These are phyloP conservation scores for Ivindomyrus marchei DNA, from an alignment of 2,113 vertebrate genomes.

Conservation along the genomic window DNA sequence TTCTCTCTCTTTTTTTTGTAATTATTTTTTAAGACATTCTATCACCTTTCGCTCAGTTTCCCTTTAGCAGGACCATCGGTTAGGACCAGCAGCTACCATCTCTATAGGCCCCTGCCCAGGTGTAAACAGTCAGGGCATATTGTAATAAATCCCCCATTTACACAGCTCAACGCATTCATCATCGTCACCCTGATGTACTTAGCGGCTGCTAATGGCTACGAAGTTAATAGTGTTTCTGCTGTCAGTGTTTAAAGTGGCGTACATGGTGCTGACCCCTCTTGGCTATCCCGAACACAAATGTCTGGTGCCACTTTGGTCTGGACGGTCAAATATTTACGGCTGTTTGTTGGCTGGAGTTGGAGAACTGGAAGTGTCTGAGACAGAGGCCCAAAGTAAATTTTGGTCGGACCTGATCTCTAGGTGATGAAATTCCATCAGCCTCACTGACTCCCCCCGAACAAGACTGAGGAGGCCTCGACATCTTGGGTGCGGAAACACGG, in stretches of 20 bases:
- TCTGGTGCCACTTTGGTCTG: not conserved
- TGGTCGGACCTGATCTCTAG: slow-evolving; percentile 18
- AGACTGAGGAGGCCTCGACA: not conserved
- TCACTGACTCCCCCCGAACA: slow-evolving; percentile 17
- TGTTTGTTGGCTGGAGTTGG: slow-evolving; percentile 7
- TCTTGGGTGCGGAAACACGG: not conserved
- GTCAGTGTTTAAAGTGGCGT: not conserved
- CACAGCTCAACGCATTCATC: not conserved
- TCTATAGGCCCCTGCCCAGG: not conserved
- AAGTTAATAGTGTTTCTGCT: not conserved
- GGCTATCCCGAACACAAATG: not conserved
- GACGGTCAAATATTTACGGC: slow-evolving; percentile 10
- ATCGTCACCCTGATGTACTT: not conserved
- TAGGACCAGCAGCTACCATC: not conserved
- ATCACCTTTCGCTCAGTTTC: not conserved
- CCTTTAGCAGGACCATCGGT: not conserved
- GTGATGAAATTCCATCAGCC: slow-evolving; percentile 20
- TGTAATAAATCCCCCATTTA: not conserved
- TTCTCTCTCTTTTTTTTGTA: not conserved
- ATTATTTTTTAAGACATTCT: not conserved
- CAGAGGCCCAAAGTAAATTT: slow-evolving; percentile 28
- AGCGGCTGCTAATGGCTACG: not conserved
- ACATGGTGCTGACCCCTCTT: not conserved
- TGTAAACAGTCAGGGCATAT: not conserved
- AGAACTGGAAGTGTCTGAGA: slow-evolving; percentile 14